phyloP scores from a whole-genome alignment of 92 coral and sea anemone species.

The Montipora capitata region DNA sequence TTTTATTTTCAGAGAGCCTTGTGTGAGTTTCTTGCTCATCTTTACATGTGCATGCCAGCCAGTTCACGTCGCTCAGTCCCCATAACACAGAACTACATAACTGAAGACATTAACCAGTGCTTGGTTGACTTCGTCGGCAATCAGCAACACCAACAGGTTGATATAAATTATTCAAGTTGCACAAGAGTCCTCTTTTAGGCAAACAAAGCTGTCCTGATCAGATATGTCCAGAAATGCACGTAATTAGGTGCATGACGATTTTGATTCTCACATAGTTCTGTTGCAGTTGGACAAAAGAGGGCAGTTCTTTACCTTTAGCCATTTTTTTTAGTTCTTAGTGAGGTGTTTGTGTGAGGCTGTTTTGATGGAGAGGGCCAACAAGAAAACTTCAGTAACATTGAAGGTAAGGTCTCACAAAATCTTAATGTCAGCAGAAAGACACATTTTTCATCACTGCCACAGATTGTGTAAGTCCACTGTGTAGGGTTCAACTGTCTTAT shows the following conservation, averaged over 20 bases:
- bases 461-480: no score
- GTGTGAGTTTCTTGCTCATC: conserved; percentile 19
- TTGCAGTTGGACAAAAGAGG: no score
- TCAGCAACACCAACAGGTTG: conserved; percentile 79
- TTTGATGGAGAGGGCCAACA: conserved; percentile 33
- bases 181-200: no score
- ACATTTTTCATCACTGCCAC: no score
- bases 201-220: no score
- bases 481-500: no score
- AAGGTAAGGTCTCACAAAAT: conserved; percentile 26
- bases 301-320: neutral
- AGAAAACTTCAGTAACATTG: conserved; percentile 1
- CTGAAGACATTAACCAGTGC: conserved; percentile 69
- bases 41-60: conserved; percentile 9
- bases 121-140: conserved; percentile 66
- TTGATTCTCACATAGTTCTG: no score
- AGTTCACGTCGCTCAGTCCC: conserved; percentile 1
- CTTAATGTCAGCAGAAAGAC: no score
- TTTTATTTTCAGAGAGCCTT: conserved; percentile 5
- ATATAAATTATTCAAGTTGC: no score
- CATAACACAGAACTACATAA: conserved; percentile 27
- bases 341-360: conserved; percentile 77
- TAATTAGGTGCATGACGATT: no score
- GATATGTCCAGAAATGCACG: no score
- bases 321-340: conserved; percentile 64